Evolutionary conservation across 30 jellyfish, hydroid and myxozoan species (phyloP), one percentile per base, ranked within the genome.

Genomic region (Phacellophora camtschatica): DNA sequence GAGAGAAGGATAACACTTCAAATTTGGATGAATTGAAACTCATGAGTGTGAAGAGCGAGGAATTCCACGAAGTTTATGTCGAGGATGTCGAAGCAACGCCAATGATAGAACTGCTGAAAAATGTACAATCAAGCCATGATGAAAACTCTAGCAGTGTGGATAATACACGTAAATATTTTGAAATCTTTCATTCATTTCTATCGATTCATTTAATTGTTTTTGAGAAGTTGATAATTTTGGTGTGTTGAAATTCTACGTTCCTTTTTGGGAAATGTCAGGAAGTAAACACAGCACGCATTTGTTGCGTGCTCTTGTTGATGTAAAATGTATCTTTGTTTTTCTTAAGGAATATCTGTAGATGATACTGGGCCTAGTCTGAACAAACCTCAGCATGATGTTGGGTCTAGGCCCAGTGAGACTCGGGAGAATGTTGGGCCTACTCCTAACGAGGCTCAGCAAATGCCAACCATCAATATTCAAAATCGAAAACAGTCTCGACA

Each of bases 401-500:
- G n/a, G n/a, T n/a, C n/a, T n/a, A n/a, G n/a, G n/a, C n/a, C 64
- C 22, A 36, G 39, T 32, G 39, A 36, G 39, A 24, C 37, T 32
- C 39, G 23, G 24, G 31, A 3, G 39, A 50, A 33, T 48, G 22
- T 50, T 61, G 25, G 74, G 43, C 39, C 31, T 32, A 50, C 9
- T 48, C 39, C 55, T 20, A 62, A 31, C 29, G 62, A 48, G 55
- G 57, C 86, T 71, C 59, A 65, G 29, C 90, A 45, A 28, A 45
- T 41, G 54, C 33, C 90, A n/a, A 82, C 82, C 5, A 82, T 77
- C 31, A 46, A 77, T 59, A 51, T 77, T 63, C 90, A 77, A 50
- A 35, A 81, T 35, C 66, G 90, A 64, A 77, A 77, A 63, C 86
- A 50, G 64, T 82, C 43, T n/a, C 90, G 63, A 46, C 77, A 77